Evolutionary conservation across 2,797 vertebrate genomes (phyloP), one percentile per base, ranked within the genome.

Genomic region (Stomatorhinus walkeri): DNA sequence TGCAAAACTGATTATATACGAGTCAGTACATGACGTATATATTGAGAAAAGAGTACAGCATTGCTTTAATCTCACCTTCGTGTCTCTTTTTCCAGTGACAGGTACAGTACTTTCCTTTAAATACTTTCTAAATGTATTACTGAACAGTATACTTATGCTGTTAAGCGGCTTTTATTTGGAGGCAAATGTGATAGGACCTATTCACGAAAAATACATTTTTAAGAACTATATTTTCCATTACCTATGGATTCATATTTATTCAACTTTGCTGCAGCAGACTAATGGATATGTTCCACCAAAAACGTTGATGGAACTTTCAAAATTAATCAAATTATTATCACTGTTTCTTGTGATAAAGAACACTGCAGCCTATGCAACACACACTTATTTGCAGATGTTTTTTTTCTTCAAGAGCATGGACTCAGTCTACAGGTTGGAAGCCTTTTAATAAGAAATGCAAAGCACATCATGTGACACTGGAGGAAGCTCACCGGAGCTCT

Each of bases 381-480:
- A 43, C 72, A 79, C 36, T n/a, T 79, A n/a, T 43, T 79, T 40
- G 28, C 28, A 36, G 61, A 24, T 32, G 12, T 52, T 72, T 36
- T 43, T 12, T 43, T 43, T 40, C 72, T 19, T 43, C 16, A 79
- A 43, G 6, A 43, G 5, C 36, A 79, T n/a, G 32, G 19, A 43
- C 36, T 14, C 36, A 36, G 72, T 79, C 72, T n/a, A 79, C 72
- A 79, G 36, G 36, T 79, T 79, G 40, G 72, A n/a, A 3, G 72
- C 14, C 72, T 84, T 84, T 51, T 48, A 51, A 84, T 84, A 72
- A 49, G 32, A 79, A 79, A 79, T 88, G 83, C 46, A 54, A 54
- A 51, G 91, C 92, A 92, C 93, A 90, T 90, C 91, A 92, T 91
- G 89, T 91, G 91, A 92, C 91, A 87, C 91, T 88, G 72, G 46